phyloP scores from a whole-genome alignment of 1,140 invertebrate species.

The Procambarus virginalis region DNA sequence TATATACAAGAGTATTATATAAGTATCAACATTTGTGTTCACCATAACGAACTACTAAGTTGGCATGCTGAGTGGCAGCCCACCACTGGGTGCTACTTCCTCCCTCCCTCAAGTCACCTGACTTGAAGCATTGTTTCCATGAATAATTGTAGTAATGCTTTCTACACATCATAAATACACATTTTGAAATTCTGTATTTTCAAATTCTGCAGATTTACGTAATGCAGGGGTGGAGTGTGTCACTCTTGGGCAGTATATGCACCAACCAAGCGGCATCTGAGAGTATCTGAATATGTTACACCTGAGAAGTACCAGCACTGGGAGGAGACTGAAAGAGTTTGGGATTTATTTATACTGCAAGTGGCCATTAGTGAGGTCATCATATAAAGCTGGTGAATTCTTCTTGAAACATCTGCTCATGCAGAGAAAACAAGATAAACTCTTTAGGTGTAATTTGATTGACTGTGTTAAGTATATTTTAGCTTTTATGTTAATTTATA shows the following conservation, averaged over 20 bases:
- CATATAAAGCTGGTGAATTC: slow-evolving; percentile 83
- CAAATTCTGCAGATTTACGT: slow-evolving; percentile 80
- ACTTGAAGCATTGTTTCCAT: no score
- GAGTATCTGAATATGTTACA: slow-evolving; percentile 95
- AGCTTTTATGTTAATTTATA: not conserved
- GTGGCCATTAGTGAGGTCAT: slow-evolving; percentile 96
- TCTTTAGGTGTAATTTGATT: not conserved
- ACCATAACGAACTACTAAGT: no score
- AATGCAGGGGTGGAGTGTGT: slow-evolving; percentile 91
- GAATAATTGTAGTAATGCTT: no score
- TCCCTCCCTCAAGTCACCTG: no score
- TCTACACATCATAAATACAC: no score
- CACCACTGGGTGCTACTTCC: no score
- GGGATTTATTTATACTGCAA: slow-evolving; percentile 97
- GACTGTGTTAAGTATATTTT: not conserved
- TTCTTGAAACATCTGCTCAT: slow-evolving; percentile 88
- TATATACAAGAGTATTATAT: no score
- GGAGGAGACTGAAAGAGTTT: slow-evolving; percentile 87
- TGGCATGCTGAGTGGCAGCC: no score
- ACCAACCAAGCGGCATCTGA: slow-evolving; percentile 97
- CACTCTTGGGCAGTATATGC: slow-evolving; percentile 99
- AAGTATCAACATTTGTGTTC: no score
- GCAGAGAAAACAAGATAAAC: slow-evolving; percentile 35
- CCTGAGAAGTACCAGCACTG: slow-evolving; percentile 95
- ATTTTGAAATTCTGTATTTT: no score